Percentiles rank a stretch among this genome's conserved stretches.
Evolutionary conservation across 1,140 invertebrate species (phyloP).

Genomic region (Drosophila sechellia): DNA sequence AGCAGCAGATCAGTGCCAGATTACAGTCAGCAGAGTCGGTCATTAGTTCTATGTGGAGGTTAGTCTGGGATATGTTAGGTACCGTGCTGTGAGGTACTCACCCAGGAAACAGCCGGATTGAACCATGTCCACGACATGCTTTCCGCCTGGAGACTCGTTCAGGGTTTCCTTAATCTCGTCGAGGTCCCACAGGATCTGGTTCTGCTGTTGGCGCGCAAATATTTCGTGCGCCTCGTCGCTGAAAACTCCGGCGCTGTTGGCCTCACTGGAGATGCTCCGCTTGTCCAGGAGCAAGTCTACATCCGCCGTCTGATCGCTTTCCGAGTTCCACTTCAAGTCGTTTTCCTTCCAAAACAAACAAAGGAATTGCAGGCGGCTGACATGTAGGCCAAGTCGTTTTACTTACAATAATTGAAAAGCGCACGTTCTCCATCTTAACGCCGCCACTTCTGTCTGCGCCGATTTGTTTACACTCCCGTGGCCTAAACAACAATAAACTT

Average conservation of each 20-base stretch:
- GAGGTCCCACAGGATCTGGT: constrained; percentile 84
- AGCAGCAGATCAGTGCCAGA: constrained; percentile 68
- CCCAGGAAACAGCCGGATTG: constrained; percentile 83
- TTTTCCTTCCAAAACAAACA: constrained; percentile 73
- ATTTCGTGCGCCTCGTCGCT: constrained; percentile 81
- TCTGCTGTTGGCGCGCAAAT: constrained; percentile 67
- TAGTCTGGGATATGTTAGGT: not conserved
- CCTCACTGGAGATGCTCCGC: constrained; percentile 85
- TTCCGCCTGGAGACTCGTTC: constrained; percentile 84
- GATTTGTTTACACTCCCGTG: constrained; percentile 57
- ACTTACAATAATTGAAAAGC: constrained; percentile 84
- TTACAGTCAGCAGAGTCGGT: constrained; percentile 70
- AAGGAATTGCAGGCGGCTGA: constrained; percentile 5
- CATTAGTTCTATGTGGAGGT: constrained; percentile 46
- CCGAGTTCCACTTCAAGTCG: constrained; percentile 80
- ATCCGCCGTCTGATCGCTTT: constrained; percentile 65
- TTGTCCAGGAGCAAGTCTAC: constrained; percentile 72
- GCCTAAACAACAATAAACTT: constrained; percentile 64
- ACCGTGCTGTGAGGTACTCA: constrained; percentile 16
- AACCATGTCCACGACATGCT: constrained; percentile 85
- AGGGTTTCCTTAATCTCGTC: constrained; percentile 84
- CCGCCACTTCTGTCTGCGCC: constrained; percentile 37
- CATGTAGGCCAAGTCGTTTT: not conserved
- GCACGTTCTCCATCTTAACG: constrained; percentile 78
- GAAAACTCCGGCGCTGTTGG: constrained; percentile 80